Evolutionary conservation across 2,888 invertebrate genomes (phyloP).

Genomic region (Melanotus villosus): DNA sequence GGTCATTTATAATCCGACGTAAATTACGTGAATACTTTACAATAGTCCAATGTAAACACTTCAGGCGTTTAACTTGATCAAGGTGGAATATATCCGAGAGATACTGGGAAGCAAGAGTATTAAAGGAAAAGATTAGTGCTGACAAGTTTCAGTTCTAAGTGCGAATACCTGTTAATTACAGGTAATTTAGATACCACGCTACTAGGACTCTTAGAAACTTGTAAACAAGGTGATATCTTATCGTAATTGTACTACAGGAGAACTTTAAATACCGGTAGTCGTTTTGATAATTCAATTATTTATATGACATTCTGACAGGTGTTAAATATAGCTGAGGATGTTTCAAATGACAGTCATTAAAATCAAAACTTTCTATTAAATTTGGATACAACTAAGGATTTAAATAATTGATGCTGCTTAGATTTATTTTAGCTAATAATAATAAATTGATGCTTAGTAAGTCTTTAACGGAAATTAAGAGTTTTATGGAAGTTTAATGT

Average conservation of each 20-base stretch:
- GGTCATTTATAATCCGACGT: slow-evolving; percentile 33
- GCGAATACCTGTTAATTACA: slow-evolving; percentile 56
- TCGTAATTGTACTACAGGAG: slow-evolving; percentile 44
- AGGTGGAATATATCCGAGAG: slow-evolving; percentile 15
- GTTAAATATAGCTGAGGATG: too few species aligned
- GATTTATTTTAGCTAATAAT: too few species aligned
- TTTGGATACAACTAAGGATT: too few species aligned
- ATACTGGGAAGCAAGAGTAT: slow-evolving; percentile 44
- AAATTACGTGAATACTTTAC: slow-evolving; percentile 21
- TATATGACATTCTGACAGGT: too few species aligned
- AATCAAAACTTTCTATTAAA: too few species aligned
- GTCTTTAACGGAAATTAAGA: too few species aligned
- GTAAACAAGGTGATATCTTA: slow-evolving; percentile 53
- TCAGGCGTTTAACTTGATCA: slow-evolving; percentile 7
- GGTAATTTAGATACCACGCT: slow-evolving; percentile 53
- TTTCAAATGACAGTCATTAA: too few species aligned
- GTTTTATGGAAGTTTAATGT: too few species aligned
- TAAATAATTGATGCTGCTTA: too few species aligned
- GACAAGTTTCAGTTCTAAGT: slow-evolving; percentile 46
- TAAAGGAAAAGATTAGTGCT: slow-evolving; percentile 40
- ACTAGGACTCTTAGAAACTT: slow-evolving; percentile 42
- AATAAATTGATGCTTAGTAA: too few species aligned
- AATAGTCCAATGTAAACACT: slow-evolving; percentile 13
- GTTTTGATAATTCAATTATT: slow-evolving; percentile 32
- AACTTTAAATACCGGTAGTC: slow-evolving; percentile 46